Conservation (phyloP, 2,797 vertebrate genomes). For the Pipistrellus pipistrellus region DNA sequence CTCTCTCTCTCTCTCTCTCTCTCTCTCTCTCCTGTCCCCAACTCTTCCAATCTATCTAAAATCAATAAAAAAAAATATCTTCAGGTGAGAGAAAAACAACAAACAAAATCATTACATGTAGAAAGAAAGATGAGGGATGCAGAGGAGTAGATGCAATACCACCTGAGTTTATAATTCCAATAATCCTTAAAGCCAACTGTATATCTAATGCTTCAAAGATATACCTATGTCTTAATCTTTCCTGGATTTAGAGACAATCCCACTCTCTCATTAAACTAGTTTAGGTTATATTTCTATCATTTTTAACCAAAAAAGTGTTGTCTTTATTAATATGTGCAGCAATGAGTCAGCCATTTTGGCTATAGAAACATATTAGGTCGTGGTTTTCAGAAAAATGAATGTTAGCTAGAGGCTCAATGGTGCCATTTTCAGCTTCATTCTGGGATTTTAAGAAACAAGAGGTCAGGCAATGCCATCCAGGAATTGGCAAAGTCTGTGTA, state of each 20-base stretch:
- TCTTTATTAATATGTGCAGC: background rate
- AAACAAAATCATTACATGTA: background rate
- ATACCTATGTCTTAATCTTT: background rate
- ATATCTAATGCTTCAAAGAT: background rate
- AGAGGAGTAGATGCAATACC: background rate
- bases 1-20: too few species aligned
- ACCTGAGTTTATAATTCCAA: background rate
- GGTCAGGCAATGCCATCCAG: background rate
- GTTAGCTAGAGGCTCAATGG: background rate
- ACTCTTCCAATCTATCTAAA: too few species aligned
- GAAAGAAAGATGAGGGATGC: background rate
- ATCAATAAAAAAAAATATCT: too few species aligned
- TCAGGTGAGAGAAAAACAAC: background rate
- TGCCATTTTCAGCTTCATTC: background rate
- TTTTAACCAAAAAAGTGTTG: background rate
- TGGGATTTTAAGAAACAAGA: constrained; percentile 10
- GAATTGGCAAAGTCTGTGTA: background rate
- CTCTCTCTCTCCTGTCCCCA: too few species aligned
- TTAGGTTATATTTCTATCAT: background rate
- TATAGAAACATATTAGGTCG: background rate
- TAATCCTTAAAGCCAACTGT: background rate
- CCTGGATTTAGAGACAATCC: background rate
- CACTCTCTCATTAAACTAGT: background rate
- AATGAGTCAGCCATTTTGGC: background rate
- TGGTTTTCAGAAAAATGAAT: constrained; percentile 28